These are phyloP conservation scores for Anomalospiza imberbis DNA, from an alignment of 2,797 vertebrate genomes.

Conservation along the genomic window DNA sequence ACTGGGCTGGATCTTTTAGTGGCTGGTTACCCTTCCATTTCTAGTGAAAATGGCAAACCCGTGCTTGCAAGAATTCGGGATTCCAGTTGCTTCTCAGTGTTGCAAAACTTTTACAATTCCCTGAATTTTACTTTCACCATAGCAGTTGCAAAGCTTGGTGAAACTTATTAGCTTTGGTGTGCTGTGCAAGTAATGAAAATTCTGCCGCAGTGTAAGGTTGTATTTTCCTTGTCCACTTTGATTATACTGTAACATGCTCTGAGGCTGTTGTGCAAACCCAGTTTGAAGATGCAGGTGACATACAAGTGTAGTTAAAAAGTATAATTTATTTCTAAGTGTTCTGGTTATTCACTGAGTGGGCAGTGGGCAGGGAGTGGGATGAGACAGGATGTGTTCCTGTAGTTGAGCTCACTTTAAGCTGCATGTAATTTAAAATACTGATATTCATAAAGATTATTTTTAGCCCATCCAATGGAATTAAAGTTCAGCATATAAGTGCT, in stretches of 20 bases:
- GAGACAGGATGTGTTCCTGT: background rate
- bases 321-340: background rate
- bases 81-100: background rate
- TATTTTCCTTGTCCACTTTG: background rate
- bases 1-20: accelerated
- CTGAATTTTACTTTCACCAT: background rate
- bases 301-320: background rate
- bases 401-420: background rate
- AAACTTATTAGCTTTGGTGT: background rate
- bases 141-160: background rate
- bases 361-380: background rate
- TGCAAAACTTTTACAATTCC: background rate
- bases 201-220: background rate
- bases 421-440: background rate
- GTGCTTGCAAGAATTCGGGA: background rate
- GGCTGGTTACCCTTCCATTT: background rate
- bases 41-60: background rate
- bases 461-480: background rate
- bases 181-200: background rate
- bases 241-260: background rate
- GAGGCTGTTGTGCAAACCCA: background rate
- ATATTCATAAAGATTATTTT: background rate
- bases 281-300: background rate
- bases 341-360: background rate
- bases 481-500: background rate